These are phyloP conservation scores for Mus caroli DNA, from an alignment of 2,797 vertebrate genomes.

Conservation along the genomic window DNA sequence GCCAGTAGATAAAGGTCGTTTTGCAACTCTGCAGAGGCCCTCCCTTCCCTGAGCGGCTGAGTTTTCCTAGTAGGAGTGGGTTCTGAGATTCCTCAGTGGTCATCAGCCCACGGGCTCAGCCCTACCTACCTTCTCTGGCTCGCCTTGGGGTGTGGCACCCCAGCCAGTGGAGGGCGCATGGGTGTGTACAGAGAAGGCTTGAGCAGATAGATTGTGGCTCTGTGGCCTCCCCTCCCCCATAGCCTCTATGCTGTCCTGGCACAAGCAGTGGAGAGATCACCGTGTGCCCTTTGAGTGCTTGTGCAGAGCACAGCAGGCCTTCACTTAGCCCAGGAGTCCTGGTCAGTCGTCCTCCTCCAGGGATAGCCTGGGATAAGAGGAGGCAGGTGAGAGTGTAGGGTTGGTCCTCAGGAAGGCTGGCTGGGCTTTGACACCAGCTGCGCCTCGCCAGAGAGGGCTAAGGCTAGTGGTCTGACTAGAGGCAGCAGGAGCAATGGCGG, in stretches of 20 bases:
- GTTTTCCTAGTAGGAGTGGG: background rate
- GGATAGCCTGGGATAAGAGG: no score
- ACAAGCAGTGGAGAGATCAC: background rate
- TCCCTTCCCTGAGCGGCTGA: background rate
- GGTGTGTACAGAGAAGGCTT: background rate
- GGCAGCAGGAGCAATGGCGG: background rate
- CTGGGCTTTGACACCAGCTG: background rate
- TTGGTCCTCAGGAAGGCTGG: background rate
- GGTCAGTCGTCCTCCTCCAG: background rate
- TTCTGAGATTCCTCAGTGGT: background rate
- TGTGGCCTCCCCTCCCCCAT: background rate
- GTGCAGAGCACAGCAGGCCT: background rate
- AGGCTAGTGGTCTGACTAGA: background rate
- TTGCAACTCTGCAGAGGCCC: background rate
- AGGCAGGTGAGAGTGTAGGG: background rate
- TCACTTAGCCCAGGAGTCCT: background rate
- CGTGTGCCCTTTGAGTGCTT: background rate
- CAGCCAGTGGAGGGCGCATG: background rate
- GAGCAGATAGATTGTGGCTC: accelerated
- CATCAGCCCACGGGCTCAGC: background rate
- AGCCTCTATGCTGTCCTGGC: background rate
- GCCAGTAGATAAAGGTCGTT: accelerated
- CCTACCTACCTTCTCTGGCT: background rate
- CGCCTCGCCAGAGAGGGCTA: background rate
- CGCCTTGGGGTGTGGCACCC: background rate